Percentiles rank a stretch among this genome's conserved stretches.
phyloP scores from a whole-genome alignment of 2,797 vertebrate genomes.

The Diglossa cyanea region DNA sequence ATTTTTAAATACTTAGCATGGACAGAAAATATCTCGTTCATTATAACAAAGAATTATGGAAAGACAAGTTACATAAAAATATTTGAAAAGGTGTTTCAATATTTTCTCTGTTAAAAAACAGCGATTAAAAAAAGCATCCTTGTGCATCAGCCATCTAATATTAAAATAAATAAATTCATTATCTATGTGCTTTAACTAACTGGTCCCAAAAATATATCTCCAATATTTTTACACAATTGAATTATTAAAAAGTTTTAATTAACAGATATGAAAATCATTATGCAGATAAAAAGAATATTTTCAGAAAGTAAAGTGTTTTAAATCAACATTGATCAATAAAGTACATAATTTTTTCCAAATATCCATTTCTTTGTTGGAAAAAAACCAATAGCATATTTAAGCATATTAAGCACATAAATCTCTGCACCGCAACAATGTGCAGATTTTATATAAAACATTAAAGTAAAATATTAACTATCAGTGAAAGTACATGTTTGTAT shows the following conservation, averaged over 20 bases:
- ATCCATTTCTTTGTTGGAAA: not conserved
- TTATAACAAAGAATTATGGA: not conserved
- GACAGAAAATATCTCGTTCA: not conserved
- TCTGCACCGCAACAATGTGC: not conserved
- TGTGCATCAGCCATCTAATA: not conserved
- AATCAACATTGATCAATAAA: not conserved
- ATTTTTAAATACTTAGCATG: not conserved
- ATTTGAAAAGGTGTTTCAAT: not conserved
- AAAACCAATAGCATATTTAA: not conserved
- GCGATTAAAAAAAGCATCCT: not conserved
- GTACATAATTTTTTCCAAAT: not conserved
- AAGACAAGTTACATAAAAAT: not conserved
- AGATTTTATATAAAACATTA: not conserved
- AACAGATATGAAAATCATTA: not conserved
- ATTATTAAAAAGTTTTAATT: not conserved
- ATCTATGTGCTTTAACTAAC: not conserved
- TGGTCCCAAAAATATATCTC: not conserved
- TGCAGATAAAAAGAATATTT: not conserved
- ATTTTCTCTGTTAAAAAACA: not conserved
- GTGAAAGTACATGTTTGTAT: not conserved
- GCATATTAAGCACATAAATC: not conserved
- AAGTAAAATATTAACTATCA: not conserved
- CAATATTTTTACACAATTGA: not conserved
- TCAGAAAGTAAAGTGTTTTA: not conserved
- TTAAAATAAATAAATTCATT: not conserved